phyloP scores from a whole-genome alignment of 2,113 vertebrate species.

The Bujurquina vittata region DNA sequence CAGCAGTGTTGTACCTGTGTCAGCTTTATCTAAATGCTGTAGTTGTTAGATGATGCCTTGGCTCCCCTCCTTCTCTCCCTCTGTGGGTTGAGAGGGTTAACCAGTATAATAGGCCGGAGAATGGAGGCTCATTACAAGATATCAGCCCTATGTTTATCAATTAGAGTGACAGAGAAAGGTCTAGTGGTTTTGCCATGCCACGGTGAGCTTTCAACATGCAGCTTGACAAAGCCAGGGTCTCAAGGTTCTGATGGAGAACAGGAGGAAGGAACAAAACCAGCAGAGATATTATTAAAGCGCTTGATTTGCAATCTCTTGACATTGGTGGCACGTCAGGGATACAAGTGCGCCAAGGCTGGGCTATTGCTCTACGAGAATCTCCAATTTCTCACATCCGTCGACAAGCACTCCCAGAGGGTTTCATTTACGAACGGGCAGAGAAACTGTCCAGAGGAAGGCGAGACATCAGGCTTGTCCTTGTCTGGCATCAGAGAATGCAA shows the following conservation, averaged over 20 bases:
- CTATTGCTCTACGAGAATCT: conserved; percentile 66
- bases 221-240: conserved; percentile 56
- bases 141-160: conserved; percentile 75
- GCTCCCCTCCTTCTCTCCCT: conserved; percentile 42
- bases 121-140: conserved; percentile 75
- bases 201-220: conserved; percentile 41
- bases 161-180: conserved; percentile 73
- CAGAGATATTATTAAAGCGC: conserved; percentile 74
- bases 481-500: conserved; percentile 77
- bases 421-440: conserved; percentile 78
- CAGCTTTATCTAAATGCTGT: conserved; percentile 69
- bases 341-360: conserved; percentile 43
- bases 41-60: conserved; percentile 64
- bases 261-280: conserved; percentile 56
- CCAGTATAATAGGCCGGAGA: conserved; percentile 73
- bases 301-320: conserved; percentile 79
- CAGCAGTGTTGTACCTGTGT: conserved; percentile 36
- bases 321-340: conserved; percentile 66
- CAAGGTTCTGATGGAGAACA: conserved; percentile 50
- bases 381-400: conserved; percentile 76
- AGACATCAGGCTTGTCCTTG: conserved; percentile 75
- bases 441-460: conserved; percentile 67
- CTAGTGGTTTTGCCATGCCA: conserved; percentile 38
- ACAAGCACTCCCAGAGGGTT: conserved; percentile 72
- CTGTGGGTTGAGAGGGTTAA: conserved; percentile 75